phyloP scores from a whole-genome alignment of 1,140 invertebrate species.

The Probaryconus sp. region DNA sequence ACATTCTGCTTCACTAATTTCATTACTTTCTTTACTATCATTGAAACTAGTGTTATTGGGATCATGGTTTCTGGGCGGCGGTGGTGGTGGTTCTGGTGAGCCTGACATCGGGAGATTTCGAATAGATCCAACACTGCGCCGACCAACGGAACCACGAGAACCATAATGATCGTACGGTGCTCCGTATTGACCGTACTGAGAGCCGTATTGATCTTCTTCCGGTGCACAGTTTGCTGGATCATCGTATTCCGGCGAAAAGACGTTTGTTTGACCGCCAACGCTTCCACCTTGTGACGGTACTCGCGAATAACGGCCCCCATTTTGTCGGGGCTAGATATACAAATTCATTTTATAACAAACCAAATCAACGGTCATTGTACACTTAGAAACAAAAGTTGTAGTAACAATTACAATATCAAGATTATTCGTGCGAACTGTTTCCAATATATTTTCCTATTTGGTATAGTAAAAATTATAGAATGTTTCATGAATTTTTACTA shows the following conservation, averaged over 20 bases:
- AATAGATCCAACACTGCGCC: constrained; percentile 84
- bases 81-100: constrained; percentile 90
- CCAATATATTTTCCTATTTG: too few relatives aligned
- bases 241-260: constrained; percentile 88
- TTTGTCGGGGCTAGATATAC: constrained; percentile 82
- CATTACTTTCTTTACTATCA: constrained; percentile 94
- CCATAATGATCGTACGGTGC: constrained; percentile 92
- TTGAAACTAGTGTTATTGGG: constrained; percentile 88
- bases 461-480: too few relatives aligned
- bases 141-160: constrained; percentile 87
- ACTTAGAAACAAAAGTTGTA: too few relatives aligned
- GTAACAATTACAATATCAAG: too few relatives aligned
- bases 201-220: constrained; percentile 93
- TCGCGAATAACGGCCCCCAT: constrained; percentile 86
- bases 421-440: too few relatives aligned
- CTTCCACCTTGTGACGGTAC: constrained; percentile 76
- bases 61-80: constrained; percentile 86
- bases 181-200: constrained; percentile 88
- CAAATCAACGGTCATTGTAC: too few relatives aligned
- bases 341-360: background rate
- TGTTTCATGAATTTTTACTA: too few relatives aligned
- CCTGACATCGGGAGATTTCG: constrained; percentile 83
- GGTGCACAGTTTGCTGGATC: constrained; percentile 93
- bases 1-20: constrained; percentile 95
- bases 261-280: constrained; percentile 73